Conservation (phyloP, 1,140 invertebrate species). For the Zaprionus kolodkinae region DNA sequence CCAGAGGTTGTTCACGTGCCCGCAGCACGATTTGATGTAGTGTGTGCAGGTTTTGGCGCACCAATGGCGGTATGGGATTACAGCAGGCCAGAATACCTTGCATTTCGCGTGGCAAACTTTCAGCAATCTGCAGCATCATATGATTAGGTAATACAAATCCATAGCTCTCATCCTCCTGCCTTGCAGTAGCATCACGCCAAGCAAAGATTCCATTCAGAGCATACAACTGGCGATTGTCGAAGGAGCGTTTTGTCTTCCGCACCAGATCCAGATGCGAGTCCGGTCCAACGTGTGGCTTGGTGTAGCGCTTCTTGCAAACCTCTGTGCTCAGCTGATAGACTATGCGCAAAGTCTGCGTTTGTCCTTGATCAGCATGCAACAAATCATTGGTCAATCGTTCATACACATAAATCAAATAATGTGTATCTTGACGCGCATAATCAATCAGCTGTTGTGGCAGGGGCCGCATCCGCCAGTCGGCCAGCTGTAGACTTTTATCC, state of each 20-base stretch:
- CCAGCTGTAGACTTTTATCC: constrained; percentile 96
- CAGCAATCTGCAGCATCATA: constrained; percentile 96
- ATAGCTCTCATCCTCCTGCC: constrained; percentile 95
- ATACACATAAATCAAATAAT: constrained; percentile 97
- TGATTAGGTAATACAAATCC: constrained; percentile 98
- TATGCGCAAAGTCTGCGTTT: constrained; percentile 88
- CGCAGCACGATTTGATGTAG: constrained; percentile 91
- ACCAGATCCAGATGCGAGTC: constrained; percentile 92
- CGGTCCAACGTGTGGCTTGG: constrained; percentile 90
- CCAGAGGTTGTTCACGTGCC: constrained; percentile 90
- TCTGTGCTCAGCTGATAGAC: constrained; percentile 90
- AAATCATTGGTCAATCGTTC: constrained; percentile 92
- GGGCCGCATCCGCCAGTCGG: constrained; percentile 98
- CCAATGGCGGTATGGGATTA: constrained; percentile 95
- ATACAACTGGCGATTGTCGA: constrained; percentile 93
- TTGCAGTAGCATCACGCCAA: constrained; percentile 95
- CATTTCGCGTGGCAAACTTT: constrained; percentile 95
- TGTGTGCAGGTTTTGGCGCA: constrained; percentile 90
- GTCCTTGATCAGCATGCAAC: constrained; percentile 88
- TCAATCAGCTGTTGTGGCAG: constrained; percentile 92
- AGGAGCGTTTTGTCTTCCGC: constrained; percentile 90
- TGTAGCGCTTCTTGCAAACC: constrained; percentile 91
- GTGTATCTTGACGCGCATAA: constrained; percentile 98
- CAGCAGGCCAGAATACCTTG: constrained; percentile 97
- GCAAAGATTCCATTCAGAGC: constrained; percentile 93